phyloP scores from a whole-genome alignment of 2,888 invertebrate genomes.

The Amaurobius ferox region DNA sequence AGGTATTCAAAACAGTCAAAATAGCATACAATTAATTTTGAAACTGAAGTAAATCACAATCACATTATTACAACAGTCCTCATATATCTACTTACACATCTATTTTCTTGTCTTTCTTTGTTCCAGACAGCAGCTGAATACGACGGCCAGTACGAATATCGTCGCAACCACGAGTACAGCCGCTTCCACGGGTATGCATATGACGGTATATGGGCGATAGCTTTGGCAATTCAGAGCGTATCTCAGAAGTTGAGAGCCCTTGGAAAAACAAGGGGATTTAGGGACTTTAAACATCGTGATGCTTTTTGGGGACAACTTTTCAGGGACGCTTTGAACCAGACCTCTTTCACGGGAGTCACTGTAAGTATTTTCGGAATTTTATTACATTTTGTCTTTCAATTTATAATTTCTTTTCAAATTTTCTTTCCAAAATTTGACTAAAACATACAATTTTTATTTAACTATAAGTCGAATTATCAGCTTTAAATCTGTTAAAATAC shows the following conservation, averaged over 20 bases:
- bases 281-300: constrained; percentile 89
- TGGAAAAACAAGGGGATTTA: constrained; percentile 54
- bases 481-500: background rate
- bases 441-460: too few species aligned
- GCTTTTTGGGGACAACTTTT: constrained; percentile 89
- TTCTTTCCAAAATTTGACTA: background rate
- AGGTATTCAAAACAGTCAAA: too few species aligned
- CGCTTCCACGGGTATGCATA: constrained; percentile 98
- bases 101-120: too few species aligned
- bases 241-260: constrained; percentile 83
- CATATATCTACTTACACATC: too few species aligned
- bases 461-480: too few species aligned
- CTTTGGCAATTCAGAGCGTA: constrained; percentile 93
- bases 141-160: constrained; percentile 87
- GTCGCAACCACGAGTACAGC: constrained; percentile 89
- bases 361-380: constrained; percentile 79
- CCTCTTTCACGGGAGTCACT: constrained; percentile 95
- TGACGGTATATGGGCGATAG: constrained; percentile 99
- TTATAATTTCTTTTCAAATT: too few species aligned
- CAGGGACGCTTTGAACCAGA: constrained; percentile 90
- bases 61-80: too few species aligned
- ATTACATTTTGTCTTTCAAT: background rate
- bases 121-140: constrained; percentile 93
- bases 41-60: too few species aligned
- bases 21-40: too few species aligned